phyloP scores from a whole-genome alignment of 2,888 invertebrate genomes.

The Allacma fusca region DNA sequence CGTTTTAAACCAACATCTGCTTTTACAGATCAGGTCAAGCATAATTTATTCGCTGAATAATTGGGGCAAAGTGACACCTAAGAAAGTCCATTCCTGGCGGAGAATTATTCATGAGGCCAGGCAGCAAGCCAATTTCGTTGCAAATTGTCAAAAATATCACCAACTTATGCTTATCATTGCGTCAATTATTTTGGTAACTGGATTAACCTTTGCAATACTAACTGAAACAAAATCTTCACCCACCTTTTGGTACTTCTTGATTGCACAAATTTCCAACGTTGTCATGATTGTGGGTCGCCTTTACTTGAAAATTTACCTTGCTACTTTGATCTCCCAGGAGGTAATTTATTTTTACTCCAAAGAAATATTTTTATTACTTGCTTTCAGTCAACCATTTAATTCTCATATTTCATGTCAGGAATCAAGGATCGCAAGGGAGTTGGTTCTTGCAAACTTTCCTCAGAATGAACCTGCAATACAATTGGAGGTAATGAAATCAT shows the following conservation, averaged over 20 bases:
- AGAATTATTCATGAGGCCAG: slow-evolving; percentile 21
- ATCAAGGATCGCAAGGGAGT: slow-evolving; percentile 17
- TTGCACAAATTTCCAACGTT: background rate
- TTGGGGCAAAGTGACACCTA: slow-evolving; percentile 13
- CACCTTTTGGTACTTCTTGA: background rate
- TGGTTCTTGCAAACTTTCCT: background rate
- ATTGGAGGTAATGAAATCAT: slow-evolving; percentile 21
- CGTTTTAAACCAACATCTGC: background rate
- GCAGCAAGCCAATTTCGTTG: slow-evolving; percentile 1
- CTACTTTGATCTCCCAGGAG: slow-evolving; percentile 1
- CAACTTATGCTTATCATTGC: slow-evolving; percentile 9
- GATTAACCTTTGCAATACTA: background rate
- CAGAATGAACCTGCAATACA: slow-evolving; percentile 23
- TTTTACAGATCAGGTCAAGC: slow-evolving; percentile 18
- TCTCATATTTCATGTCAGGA: slow-evolving; percentile 1
- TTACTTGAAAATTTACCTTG: slow-evolving; percentile 29
- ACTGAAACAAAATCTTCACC: background rate
- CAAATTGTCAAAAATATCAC: slow-evolving; percentile 18
- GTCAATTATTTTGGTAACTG: background rate
- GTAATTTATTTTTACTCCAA: too few species aligned
- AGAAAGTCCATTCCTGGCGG: slow-evolving; percentile 30
- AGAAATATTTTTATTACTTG: too few species aligned
- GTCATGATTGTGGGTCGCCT: background rate
- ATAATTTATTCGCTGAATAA: background rate
- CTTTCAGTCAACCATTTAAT: too few species aligned